Conservation (phyloP, 2,888 invertebrate genomes). For the Zootermopsis nevadensis region DNA sequence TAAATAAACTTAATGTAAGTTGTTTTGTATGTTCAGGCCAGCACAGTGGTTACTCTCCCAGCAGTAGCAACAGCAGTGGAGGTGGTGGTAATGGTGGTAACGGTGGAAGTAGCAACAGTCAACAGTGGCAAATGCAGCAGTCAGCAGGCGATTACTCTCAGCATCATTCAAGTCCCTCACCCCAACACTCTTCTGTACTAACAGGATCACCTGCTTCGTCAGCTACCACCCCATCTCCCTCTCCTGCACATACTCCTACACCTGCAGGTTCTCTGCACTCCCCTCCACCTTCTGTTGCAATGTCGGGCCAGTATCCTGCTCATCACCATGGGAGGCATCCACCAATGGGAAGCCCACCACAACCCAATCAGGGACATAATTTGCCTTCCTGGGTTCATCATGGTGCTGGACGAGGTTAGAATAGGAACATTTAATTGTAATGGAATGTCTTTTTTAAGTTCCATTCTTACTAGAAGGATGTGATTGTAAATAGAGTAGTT, state of each 20-base stretch:
- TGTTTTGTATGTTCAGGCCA: slow-evolving; percentile 7
- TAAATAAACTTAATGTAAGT: too few relatives aligned
- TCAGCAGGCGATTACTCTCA: slow-evolving; percentile 22
- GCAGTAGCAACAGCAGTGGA: slow-evolving; percentile 22
- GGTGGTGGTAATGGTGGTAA: slow-evolving; percentile 7
- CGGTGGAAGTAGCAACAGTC: slow-evolving; percentile 9
- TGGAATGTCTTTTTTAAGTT: too few relatives aligned
- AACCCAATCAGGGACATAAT: slow-evolving; percentile 42
- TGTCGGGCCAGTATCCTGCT: slow-evolving; percentile 51
- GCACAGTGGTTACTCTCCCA: slow-evolving; percentile 29
- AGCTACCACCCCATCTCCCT: slow-evolving; percentile 9
- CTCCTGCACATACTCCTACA: slow-evolving; percentile 11
- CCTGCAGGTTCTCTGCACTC: slow-evolving; percentile 18
- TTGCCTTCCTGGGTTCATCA: slow-evolving; percentile 46
- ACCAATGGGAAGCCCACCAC: slow-evolving; percentile 43
- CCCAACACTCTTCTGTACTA: slow-evolving; percentile 38
- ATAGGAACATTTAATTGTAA: not conserved
- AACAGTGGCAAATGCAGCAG: slow-evolving; percentile 33
- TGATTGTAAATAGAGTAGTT: too few relatives aligned
- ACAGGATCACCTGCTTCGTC: slow-evolving; percentile 27
- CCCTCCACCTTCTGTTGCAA: slow-evolving; percentile 31
- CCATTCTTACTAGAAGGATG: too few relatives aligned
- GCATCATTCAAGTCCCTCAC: slow-evolving; percentile 34
- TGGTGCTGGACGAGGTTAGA: slow-evolving; percentile 23
- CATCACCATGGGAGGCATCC: slow-evolving; percentile 50